Evolutionary conservation across 1,140 invertebrate genomes (phyloP).

Genomic region (Bombus impatiens): DNA sequence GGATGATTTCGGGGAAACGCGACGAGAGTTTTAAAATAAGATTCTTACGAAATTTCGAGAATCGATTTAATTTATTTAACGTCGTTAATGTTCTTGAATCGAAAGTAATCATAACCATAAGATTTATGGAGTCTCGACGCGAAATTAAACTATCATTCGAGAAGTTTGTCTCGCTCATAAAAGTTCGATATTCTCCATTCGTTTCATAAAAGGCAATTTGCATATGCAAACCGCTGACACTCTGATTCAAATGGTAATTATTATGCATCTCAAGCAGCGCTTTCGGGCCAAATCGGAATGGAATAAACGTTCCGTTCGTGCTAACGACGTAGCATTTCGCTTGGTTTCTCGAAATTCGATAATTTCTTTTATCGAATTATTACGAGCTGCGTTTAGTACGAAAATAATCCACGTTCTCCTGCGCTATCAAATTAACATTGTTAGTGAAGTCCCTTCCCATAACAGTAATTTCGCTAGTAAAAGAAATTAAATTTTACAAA

Average conservation of each 20-base stretch:
- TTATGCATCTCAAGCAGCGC: slow-evolving; percentile 3
- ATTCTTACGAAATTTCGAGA: background rate
- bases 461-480: too few relatives aligned
- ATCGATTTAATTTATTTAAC: background rate
- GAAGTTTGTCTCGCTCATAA: background rate
- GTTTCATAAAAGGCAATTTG: background rate
- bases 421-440: too few relatives aligned
- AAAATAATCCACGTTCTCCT: too few relatives aligned
- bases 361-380: background rate
- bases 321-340: background rate
- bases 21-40: background rate
- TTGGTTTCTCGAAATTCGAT: background rate
- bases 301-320: background rate
- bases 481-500: background rate
- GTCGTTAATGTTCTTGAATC: too few relatives aligned
- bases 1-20: too few relatives aligned
- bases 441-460: too few relatives aligned
- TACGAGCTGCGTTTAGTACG: too few relatives aligned
- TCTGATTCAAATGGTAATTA: slow-evolving; percentile 34
- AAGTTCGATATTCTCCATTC: background rate
- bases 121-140: too few relatives aligned
- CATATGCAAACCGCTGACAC: slow-evolving; percentile 2
- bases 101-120: too few relatives aligned
- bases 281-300: background rate
- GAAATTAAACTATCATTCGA: background rate